Evolutionary conservation across 2,113 vertebrate species (phyloP).

Genomic region (Poeciliopsis occidentalis): DNA sequence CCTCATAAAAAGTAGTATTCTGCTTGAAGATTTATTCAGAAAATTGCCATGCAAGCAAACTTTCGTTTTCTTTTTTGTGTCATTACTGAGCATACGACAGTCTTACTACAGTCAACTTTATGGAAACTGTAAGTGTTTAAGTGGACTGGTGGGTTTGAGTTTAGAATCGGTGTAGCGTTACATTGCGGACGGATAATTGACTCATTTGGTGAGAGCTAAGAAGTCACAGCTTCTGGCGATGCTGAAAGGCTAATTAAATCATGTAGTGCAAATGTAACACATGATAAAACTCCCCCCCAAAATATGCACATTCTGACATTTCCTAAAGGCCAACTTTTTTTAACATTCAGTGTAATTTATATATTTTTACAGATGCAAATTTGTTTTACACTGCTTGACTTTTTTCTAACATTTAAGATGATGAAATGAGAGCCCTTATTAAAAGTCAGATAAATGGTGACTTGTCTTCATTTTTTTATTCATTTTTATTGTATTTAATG

Average conservation of each 20-base stretch:
- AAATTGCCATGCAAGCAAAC: not conserved
- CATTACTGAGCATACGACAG: not conserved
- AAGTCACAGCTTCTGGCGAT: not conserved
- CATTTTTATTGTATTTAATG: too few species aligned
- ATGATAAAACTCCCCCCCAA: conserved; percentile 11
- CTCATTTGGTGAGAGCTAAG: conserved; percentile 1
- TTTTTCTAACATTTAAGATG: not conserved
- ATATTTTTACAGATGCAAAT: not conserved
- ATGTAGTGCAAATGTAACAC: conserved; percentile 11
- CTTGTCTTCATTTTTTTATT: too few species aligned
- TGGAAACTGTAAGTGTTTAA: not conserved
- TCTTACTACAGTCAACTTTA: conserved; percentile 19
- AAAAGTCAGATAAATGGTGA: too few species aligned
- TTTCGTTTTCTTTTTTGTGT: not conserved
- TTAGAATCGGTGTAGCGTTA: not conserved
- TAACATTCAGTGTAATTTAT: not conserved
- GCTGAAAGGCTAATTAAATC: conserved; percentile 11
- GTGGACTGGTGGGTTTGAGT: not conserved
- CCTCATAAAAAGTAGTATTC: too few species aligned
- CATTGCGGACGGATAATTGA: conserved; percentile 6
- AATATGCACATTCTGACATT: not conserved
- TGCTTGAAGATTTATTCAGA: too few species aligned
- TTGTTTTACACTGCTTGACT: not conserved
- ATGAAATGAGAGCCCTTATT: too few species aligned
- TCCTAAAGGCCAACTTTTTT: conserved; percentile 1